Base-by-base conservation (phyloP, 2,797 vertebrate genomes). In the Gymnoscopelus microlampas region DNA sequence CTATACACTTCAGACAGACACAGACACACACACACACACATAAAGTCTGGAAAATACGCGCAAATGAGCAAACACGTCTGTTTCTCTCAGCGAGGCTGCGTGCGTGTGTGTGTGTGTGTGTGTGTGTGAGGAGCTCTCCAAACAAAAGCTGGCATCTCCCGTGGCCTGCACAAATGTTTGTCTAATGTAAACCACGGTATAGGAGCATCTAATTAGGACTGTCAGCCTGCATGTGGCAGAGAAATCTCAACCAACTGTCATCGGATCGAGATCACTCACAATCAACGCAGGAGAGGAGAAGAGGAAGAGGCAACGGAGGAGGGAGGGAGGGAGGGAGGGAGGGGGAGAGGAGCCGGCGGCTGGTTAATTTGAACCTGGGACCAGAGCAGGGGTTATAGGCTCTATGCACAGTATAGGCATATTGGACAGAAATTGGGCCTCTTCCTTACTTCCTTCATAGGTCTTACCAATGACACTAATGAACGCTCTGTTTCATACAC, bases 241-340 rank as follows among this genome's bases (percentile, higher is more conserved):
- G 85, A 90, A 91, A 90, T 90, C 90, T 92, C 88, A 89, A 85
- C 91, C 89, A 92, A 93, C 90, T 93, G 92, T 93, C 90, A 93
- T 87, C 86, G 74, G 61, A 86, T 89, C 86, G 81, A 86, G 82
- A 87, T 88, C 62, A 68, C 76, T 84, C 79, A 88, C 87, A 92
- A 91, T 92, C 90, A 90, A 84, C 57, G 57, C 44, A 77, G 76
- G 71, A 87, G 84, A 85, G 83, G 69, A 85, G 76, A 82, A 76
- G 59, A 53, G 55, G 63, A 77, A 76, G 68, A 76, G 85, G 83
- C 19, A 35, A 32, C 62, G n/a, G 35, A 56, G 3, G 5, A 14
- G 60, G 23, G 12, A 10, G 3, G n/a, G 5, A 14, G 60, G 23
- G 12, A 10, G 3, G n/a, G n/a, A 78, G 74, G 78, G 68, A 1